phyloP scores from a whole-genome alignment of 1,140 invertebrate genomes.

The Sitophilus oryzae region DNA sequence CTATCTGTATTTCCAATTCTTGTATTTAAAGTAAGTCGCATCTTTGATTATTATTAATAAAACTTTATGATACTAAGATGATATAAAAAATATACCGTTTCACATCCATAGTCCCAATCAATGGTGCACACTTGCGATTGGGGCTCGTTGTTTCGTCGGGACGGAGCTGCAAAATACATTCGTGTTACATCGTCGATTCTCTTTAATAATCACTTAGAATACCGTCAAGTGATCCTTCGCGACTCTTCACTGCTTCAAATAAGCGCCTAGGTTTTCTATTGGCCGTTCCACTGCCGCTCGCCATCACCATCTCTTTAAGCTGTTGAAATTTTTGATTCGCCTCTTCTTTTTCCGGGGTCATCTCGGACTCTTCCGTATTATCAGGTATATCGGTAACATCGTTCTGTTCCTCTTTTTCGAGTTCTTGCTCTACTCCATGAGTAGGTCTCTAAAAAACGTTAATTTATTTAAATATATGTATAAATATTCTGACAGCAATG shows the following conservation, averaged over 20 bases:
- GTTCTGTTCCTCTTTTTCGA: too few species aligned
- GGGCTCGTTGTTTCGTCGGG: conserved; percentile 6
- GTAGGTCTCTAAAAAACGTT: too few species aligned
- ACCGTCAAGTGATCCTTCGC: conserved; percentile 2
- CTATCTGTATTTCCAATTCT: too few species aligned
- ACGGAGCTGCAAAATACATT: conserved; percentile 7
- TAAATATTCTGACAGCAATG: too few species aligned
- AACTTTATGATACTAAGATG: too few species aligned
- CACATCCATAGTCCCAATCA: conserved; percentile 48
- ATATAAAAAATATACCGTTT: conserved; percentile 6
- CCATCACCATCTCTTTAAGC: conserved; percentile 34
- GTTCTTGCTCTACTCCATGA: too few species aligned
- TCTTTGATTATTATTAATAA: too few species aligned
- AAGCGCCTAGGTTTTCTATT: conserved; percentile 21
- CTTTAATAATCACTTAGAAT: too few species aligned
- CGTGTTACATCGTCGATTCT: too few species aligned
- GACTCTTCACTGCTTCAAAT: conserved; percentile 10
- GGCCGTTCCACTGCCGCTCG: conserved; percentile 19
- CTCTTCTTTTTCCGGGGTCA: background rate
- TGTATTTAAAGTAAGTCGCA: too few species aligned
- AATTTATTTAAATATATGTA: too few species aligned
- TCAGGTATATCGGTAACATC: background rate
- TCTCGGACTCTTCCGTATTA: background rate
- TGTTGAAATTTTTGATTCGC: conserved; percentile 32
- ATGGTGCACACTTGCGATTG: conserved; percentile 48